Base-by-base conservation (phyloP, 2,113 vertebrate genomes). In the Hipposideros armiger region DNA sequence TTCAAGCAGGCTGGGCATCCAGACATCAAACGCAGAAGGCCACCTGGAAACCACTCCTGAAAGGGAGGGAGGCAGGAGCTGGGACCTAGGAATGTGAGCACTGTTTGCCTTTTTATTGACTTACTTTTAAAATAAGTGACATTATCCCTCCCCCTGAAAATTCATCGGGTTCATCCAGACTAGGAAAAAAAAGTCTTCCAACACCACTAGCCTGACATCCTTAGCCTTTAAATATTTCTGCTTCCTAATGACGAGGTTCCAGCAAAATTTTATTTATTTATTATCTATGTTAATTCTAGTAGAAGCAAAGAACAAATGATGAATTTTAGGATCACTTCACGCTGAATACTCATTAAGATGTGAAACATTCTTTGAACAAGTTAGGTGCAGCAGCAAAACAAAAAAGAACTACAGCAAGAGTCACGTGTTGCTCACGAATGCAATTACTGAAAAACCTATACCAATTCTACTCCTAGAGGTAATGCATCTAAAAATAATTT, bases 261-360 rank as follows among this genome's bases (percentile, higher is more conserved):
- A 58, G 54, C 26, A 56, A 58, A 64, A 26, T 30, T 36, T 64
- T 88, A 42, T 54, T 83, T 58, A 87, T 80, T 28, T 13, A 60
- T 82, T 67, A 90, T 58, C 62, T 82, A 42, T 17, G 93, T 50
- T 88, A 62, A 77, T 26, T 56, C 81, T 50, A 77, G 52, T 10
- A 73, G 26, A 56, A 50, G 60, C 58, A 58, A 76, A 88, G 52
- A 54, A 54, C 66, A 60, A 45, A 30, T 17, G 4, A 83, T 62
- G 56, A 36, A 50, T 84, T 83, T 60, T 36, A 69, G 5, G 50
- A 72, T n/a, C 30, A 14, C 22, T 70, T 30, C 20, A 40, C 78
- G 42, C 10, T 24, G 73, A 62, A 47, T 19, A 28, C n/a, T 66
- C 66, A 36, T 58, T 62, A 42, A 26, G 36, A 81, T 42, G 42